phyloP scores from a whole-genome alignment of 2,113 vertebrate genomes.

The Rhodinocichla rosea region DNA sequence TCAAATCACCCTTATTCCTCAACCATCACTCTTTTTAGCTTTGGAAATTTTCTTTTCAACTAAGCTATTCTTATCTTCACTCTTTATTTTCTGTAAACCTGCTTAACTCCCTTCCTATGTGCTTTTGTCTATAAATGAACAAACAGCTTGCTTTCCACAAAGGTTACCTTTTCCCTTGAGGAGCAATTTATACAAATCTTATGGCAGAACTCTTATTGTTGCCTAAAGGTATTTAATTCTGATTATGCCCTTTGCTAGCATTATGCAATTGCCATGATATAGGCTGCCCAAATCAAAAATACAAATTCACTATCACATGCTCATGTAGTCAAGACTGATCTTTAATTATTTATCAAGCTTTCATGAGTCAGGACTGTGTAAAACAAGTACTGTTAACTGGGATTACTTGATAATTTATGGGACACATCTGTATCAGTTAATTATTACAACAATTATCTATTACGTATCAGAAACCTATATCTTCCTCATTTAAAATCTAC shows the following conservation, averaged over 20 bases:
- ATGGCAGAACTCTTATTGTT: not conserved
- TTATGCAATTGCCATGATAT: not conserved
- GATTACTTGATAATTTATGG: not conserved
- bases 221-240: not conserved
- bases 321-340: not conserved
- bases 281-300: not conserved
- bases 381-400: not conserved
- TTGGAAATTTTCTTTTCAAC: not conserved
- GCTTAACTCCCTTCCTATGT: not conserved
- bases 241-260: not conserved
- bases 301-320: not conserved
- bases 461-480: not conserved
- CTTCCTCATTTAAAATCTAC: not conserved
- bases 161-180: not conserved
- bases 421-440: not conserved
- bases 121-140: not conserved
- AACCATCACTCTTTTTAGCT: not conserved
- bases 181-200: not conserved
- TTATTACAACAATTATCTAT: not conserved
- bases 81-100: not conserved
- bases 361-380: not conserved
- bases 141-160: not conserved
- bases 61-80: not conserved
- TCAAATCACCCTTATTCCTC: not conserved
- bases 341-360: not conserved